Evolutionary conservation across 1,140 invertebrate genomes (phyloP), one percentile per base, ranked within the genome.

Genomic region (Eurosta solidaginis): DNA sequence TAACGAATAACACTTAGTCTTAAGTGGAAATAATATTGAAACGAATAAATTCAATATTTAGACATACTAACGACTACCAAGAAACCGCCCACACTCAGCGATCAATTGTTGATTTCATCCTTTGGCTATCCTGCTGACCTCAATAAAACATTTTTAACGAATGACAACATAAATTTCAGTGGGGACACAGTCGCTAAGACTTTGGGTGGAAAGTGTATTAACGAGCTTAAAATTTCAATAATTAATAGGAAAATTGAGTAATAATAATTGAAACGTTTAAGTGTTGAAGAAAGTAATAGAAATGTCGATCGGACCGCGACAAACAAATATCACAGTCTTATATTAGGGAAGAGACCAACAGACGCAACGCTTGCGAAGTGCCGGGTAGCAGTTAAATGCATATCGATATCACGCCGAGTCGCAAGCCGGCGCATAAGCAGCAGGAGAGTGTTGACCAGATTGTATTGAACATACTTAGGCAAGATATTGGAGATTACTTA

Each of bases 1-100:
- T 9, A 3, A 54, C 25, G n/a, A 33, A 59, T 2, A 17, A n/a
- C 29, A 36, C n/a, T n/a, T n/a, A n/a, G n/a, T n/a, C n/a, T n/a
- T n/a, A n/a, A n/a, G n/a, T n/a, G n/a, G n/a, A n/a, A 63, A 63
- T 12, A n/a, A 6, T 1, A n/a, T 0, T n/a, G n/a, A 63, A 33
- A 63, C n/a, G 12, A 68, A 68, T 68, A 68, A 68, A 40, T 40
- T 33, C 54, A 59, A 59, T 68, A 68, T 68, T 68, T 68, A 25
- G 59, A 68, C 59, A 68, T 20, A 9, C 33, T 22, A 63, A 63
- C 33, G 33, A 68, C 7, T 17, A 68, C 59, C 59, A 68, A 68
- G 36, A 40, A 68, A 68, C 29, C 59, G 17, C 59, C 59, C 59
- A 68, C 59, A 33, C 33, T 22, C 7, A n/a, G n/a, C n/a, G n/a